These are phyloP conservation scores for Amphiprion ocellaris DNA, from an alignment of 2,113 vertebrate species.

Conservation along the genomic window DNA sequence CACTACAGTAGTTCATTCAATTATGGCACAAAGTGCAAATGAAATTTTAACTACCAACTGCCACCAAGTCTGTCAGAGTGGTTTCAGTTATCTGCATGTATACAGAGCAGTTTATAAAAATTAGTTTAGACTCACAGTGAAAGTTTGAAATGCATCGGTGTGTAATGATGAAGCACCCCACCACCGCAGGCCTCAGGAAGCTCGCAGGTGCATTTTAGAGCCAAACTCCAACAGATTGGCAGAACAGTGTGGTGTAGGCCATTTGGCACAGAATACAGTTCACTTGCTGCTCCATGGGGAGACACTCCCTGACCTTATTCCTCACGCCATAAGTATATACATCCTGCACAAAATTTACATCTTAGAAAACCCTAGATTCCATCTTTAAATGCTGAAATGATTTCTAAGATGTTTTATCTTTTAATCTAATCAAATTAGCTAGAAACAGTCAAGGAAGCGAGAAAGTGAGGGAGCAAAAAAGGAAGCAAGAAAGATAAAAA, in stretches of 20 bases:
- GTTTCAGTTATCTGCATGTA: not conserved
- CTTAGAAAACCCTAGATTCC: not conserved
- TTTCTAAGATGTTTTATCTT: too few relatives aligned
- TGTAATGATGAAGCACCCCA: conserved; percentile 72
- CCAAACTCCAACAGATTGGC: conserved; percentile 84
- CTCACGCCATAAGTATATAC: conserved; percentile 38
- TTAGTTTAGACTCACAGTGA: conserved; percentile 2
- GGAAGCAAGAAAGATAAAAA: too few relatives aligned
- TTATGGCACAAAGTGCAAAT: conserved; percentile 1
- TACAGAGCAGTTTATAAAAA: not conserved
- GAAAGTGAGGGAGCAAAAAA: too few relatives aligned
- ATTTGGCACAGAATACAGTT: conserved; percentile 80
- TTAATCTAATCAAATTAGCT: too few relatives aligned
- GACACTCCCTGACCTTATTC: conserved; percentile 77
- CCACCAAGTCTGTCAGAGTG: not conserved
- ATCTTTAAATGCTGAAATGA: not conserved
- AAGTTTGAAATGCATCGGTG: conserved; percentile 55
- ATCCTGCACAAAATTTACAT: conserved; percentile 26
- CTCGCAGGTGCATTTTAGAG: conserved; percentile 79
- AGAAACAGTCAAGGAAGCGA: too few relatives aligned
- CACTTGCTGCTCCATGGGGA: conserved; percentile 72
- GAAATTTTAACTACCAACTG: not conserved
- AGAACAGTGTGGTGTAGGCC: conserved; percentile 82
- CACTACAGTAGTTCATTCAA: not conserved
- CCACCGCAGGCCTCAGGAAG: conserved; percentile 60